phyloP scores from a whole-genome alignment of 1,140 invertebrate genomes.

The Eciton burchellii region DNA sequence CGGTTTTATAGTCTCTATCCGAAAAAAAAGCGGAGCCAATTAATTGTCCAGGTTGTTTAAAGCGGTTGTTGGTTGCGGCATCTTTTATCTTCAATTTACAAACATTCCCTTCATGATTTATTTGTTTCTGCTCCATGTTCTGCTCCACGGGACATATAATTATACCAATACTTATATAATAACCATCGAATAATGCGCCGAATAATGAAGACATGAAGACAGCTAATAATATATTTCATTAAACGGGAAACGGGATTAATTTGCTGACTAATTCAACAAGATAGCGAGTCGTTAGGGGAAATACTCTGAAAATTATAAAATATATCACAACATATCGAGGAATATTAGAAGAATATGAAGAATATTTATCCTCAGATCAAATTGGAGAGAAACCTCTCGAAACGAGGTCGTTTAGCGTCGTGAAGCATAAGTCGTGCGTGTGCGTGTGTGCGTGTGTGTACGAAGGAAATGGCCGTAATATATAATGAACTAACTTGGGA shows the following conservation, averaged over 20 bases:
- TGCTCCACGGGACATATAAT: too few relatives aligned
- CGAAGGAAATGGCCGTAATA: constrained; percentile 75
- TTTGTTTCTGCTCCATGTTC: too few relatives aligned
- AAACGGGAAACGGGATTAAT: too few relatives aligned
- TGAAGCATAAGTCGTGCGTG: constrained; percentile 51
- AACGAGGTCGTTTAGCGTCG: constrained; percentile 54
- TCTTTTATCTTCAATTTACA: constrained; percentile 72
- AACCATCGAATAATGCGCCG: background rate
- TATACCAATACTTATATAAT: background rate
- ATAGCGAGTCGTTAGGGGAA: background rate
- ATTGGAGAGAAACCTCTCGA: background rate
- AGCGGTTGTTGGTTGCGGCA: constrained; percentile 33
- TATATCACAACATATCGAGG: background rate
- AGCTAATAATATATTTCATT: too few relatives aligned
- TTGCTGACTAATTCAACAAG: too few relatives aligned
- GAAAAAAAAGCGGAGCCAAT: constrained; percentile 73
- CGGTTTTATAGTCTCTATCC: constrained; percentile 72
- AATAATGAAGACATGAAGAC: background rate
- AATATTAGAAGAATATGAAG: background rate
- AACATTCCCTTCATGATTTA: constrained; percentile 8
- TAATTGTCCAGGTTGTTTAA: constrained; percentile 66
- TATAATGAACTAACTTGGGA: constrained; percentile 67
- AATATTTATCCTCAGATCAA: constrained; percentile 26
- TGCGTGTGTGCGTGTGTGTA: constrained; percentile 16
- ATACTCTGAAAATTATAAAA: background rate